Conservation (phyloP, 2,888 invertebrate genomes). For the Mythimna loreyi region DNA sequence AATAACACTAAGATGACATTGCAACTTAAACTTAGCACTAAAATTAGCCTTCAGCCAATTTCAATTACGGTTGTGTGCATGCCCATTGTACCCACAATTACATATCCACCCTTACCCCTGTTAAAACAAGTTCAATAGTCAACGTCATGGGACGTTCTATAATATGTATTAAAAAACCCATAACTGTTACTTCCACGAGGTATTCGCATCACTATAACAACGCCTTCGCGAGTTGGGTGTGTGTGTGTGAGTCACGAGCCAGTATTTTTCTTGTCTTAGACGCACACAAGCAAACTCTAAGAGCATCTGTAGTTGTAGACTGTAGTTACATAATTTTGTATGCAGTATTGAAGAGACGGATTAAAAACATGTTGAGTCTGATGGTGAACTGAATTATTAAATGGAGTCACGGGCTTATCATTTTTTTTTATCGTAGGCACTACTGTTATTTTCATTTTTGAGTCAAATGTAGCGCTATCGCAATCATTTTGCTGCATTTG, state of each 20-base stretch:
- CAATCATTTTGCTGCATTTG: conserved; percentile 22
- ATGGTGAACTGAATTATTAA: conserved; percentile 48
- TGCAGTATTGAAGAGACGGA: conserved; percentile 54
- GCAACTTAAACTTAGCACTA: too few relatives aligned
- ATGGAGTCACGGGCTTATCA: conserved; percentile 57
- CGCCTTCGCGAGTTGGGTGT: conserved; percentile 56
- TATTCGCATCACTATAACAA: conserved; percentile 70
- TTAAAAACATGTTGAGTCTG: conserved; percentile 45
- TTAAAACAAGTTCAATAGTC: conserved; percentile 64
- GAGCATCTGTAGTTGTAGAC: conserved; percentile 48
- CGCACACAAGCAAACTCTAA: conserved; percentile 59
- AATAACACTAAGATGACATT: too few relatives aligned
- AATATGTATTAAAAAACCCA: conserved; percentile 63
- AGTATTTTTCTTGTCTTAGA: conserved; percentile 67
- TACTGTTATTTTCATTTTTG: conserved; percentile 43
- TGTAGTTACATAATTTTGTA: conserved; percentile 68
- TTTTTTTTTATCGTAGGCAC: conserved; percentile 49
- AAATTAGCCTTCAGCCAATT: too few relatives aligned
- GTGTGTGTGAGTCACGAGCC: conserved; percentile 76
- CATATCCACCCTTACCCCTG: too few relatives aligned
- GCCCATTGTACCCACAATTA: too few relatives aligned
- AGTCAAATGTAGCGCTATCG: conserved; percentile 53
- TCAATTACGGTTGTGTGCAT: too few relatives aligned
- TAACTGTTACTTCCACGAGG: conserved; percentile 68
- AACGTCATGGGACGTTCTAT: conserved; percentile 52